Base-by-base conservation (phyloP, 2,113 vertebrate genomes). In the Electrona antarctica region DNA sequence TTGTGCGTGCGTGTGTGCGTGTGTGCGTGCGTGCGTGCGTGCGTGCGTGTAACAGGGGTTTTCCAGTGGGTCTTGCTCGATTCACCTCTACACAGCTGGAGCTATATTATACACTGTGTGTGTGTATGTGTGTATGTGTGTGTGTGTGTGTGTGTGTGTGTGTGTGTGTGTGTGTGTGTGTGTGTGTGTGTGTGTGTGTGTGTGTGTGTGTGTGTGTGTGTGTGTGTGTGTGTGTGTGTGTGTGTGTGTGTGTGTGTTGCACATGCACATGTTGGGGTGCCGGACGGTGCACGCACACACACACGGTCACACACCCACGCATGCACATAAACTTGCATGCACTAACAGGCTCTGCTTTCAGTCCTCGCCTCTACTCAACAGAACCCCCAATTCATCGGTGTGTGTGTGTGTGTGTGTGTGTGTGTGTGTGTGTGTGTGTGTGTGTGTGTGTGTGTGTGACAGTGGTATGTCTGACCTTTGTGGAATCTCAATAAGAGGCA, bases 61-160 rank as follows among this genome's bases (percentile, higher is more conserved):
- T 92, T 92, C 86, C 90, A 89, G 85, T 76, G 67, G 51, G 76
- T 77, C 80, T 76, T 67, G 76, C 77, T 85, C 90, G 52, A 70
- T 83, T 85, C 85, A 88, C 84, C 77, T 81, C 80, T 60, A 67
- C 89, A 52, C 91, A 92, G 91, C 89, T 92, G 89, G 85, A 91
- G 79, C 86, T 83, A 75, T 91, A 89, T 85, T 91, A 86, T 89
- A 90, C 79, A 76, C 68, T 70, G 63, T 56, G 82, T 85, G 85
- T 85, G 87, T 88, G 84, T 85, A 62, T 76, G 60, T 41, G 33
- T 41, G 33, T 41, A 2, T 41, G 33, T 41, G 33, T 41, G 33
- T 41, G 33, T 41, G 33, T 41, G 33, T 41, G 33, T 41, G 33
- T 41, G 33, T 41, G 33, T 41, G 33, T 41, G 33, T 41, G 33